Evolutionary conservation across 1,140 invertebrate species (phyloP).

Genomic region (Drosophila chauvacae): DNA sequence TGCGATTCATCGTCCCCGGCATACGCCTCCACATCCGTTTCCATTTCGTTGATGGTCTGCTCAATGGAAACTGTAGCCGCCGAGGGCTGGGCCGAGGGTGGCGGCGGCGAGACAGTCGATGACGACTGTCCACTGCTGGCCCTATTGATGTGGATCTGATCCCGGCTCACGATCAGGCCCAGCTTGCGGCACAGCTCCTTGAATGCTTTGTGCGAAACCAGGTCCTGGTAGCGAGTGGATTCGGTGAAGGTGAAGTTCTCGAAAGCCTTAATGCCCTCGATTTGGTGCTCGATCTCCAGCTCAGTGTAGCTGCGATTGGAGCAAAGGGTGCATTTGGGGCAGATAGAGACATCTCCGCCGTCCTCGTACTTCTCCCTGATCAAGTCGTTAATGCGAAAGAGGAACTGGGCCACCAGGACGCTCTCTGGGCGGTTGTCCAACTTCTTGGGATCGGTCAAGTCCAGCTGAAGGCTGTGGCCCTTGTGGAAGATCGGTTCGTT

Average conservation of each 20-base stretch:
- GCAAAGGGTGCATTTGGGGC: constrained; percentile 31
- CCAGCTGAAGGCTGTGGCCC: constrained; percentile 25
- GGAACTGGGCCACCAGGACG: constrained; percentile 48
- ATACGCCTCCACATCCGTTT: constrained; percentile 8
- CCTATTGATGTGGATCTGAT: constrained; percentile 9
- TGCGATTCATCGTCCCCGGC: constrained; percentile 12
- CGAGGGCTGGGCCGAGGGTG: constrained; percentile 8
- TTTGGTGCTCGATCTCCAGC: constrained; percentile 64
- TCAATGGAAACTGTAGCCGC: not conserved
- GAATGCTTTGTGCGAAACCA: constrained; percentile 53
- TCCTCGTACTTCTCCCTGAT: constrained; percentile 26
- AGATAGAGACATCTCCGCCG: constrained; percentile 16
- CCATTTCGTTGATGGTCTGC: not conserved
- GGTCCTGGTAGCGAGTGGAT: constrained; percentile 23
- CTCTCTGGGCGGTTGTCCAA: constrained; percentile 22
- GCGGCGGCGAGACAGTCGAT: not conserved
- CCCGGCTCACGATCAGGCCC: constrained; percentile 29
- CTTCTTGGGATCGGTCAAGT: constrained; percentile 10
- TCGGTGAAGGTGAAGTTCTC: constrained; percentile 46
- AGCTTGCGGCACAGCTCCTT: constrained; percentile 59
- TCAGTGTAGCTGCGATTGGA: constrained; percentile 53
- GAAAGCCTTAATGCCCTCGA: constrained; percentile 62
- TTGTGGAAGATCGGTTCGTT: constrained; percentile 1
- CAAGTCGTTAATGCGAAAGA: constrained; percentile 42
- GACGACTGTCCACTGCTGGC: not conserved